Conservation (phyloP, 2,888 invertebrate genomes). For the Dicyrtomina minuta region DNA sequence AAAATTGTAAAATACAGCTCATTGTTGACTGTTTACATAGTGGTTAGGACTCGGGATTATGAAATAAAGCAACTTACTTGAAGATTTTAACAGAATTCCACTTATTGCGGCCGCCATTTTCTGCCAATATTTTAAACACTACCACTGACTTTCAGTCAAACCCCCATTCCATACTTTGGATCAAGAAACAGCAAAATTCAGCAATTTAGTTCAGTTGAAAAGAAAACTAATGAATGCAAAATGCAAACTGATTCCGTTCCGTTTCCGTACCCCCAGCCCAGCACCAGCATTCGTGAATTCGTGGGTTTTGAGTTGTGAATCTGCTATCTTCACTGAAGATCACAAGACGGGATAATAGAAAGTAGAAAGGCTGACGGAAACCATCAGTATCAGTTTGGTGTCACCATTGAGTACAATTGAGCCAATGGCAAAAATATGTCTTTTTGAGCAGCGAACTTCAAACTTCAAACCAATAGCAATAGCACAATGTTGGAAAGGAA, state of each 20-base stretch:
- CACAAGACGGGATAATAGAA: no score
- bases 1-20: no score
- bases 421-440: not conserved
- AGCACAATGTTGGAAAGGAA: not conserved
- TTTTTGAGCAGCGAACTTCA: not conserved
- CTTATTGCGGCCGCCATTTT: slow-evolving; percentile 39
- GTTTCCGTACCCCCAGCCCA: no score
- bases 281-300: no score
- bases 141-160: not conserved
- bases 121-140: slow-evolving; percentile 17
- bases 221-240: no score
- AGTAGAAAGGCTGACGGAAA: not conserved
- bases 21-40: no score
- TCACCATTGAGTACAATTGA: not conserved
- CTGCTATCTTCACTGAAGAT: no score
- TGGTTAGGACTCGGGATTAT: no score
- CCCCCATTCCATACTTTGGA: not conserved
- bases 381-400: not conserved
- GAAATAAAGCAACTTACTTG: slow-evolving; percentile 37
- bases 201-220: not conserved
- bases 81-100: slow-evolving; percentile 37
- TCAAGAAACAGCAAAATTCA: not conserved
- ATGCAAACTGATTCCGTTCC: no score
- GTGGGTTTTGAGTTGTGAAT: no score
- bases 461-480: not conserved